Evolutionary conservation across 2,113 vertebrate species (phyloP).

Genomic region (Odocoileus hemionus): DNA sequence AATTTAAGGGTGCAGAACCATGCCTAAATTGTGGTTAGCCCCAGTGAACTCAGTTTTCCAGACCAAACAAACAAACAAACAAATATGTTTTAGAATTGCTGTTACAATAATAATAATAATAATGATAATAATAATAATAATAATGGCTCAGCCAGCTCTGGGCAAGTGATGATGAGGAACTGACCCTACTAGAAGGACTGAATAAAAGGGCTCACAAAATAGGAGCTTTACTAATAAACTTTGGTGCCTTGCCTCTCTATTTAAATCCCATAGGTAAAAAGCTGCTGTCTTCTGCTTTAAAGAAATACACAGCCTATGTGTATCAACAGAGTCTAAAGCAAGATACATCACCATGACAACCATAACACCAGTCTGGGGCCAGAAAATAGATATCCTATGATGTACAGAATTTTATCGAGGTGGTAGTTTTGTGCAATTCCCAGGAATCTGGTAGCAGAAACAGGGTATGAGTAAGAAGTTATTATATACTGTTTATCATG

Average conservation of each 20-base stretch:
- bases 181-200: neutral
- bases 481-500: neutral
- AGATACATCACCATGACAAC: conserved; percentile 40
- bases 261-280: neutral
- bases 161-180: neutral
- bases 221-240: neutral
- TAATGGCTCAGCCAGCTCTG: neutral
- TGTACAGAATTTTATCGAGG: neutral
- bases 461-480: neutral
- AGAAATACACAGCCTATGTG: conserved; percentile 5
- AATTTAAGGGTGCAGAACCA: neutral
- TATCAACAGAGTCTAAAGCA: conserved; percentile 39
- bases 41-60: neutral
- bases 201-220: neutral
- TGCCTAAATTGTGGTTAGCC: neutral
- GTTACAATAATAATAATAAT: neutral
- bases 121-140: neutral
- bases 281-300: conserved; percentile 1
- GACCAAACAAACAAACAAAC: neutral
- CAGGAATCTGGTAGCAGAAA: neutral
- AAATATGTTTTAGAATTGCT: neutral
- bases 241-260: neutral
- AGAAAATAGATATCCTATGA: conserved; percentile 34
- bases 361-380: neutral
- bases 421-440: neutral